These are phyloP conservation scores for Stenotaenia linearis DNA, from an alignment of 2,888 invertebrate species.

Conservation along the genomic window DNA sequence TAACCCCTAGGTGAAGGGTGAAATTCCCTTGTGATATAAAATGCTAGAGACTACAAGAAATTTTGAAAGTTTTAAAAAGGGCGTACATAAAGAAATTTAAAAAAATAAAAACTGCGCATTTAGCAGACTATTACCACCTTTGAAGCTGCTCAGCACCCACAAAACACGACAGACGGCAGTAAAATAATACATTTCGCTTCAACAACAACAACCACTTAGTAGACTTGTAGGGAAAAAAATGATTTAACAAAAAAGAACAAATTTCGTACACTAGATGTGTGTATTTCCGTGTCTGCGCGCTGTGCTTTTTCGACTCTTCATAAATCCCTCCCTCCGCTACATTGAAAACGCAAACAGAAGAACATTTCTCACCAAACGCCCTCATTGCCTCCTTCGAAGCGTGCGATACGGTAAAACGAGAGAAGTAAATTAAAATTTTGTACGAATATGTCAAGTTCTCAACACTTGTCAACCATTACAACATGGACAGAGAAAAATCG, in stretches of 20 bases:
- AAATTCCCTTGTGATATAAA: conserved; percentile 9
- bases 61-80: conserved; percentile 5
- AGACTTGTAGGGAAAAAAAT: neutral
- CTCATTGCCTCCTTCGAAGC: neutral
- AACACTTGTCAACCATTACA: neutral
- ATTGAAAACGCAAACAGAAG: neutral
- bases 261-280: neutral
- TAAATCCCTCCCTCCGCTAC: neutral
- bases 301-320: conserved; percentile 3
- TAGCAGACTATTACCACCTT: neutral
- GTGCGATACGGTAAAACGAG: neutral
- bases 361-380: neutral
- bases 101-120: neutral
- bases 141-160: neutral
- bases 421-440: neutral
- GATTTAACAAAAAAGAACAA: neutral
- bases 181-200: conserved; percentile 1
- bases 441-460: neutral
- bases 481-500: neutral
- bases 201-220: neutral
- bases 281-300: conserved; percentile 4
- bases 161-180: conserved; percentile 9
- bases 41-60: neutral
- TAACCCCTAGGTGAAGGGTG: conserved; percentile 5
- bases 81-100: neutral